Evolutionary conservation across 2,797 vertebrate genomes (phyloP), one percentile per base, ranked within the genome.

Genomic region (Enteromius anoplus): DNA sequence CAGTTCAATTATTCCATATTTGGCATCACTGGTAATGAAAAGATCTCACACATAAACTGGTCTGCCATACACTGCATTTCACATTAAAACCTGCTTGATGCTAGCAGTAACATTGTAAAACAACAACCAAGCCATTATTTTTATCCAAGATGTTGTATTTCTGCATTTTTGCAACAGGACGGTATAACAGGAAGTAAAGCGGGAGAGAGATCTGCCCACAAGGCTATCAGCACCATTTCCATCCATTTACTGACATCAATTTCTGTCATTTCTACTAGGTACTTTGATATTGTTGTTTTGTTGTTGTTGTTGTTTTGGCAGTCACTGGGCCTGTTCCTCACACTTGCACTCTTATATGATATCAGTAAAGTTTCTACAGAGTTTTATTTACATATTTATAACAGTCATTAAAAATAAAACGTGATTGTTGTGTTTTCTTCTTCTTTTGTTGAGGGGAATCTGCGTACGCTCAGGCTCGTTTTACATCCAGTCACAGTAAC

Each of bases 401-500:
- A 23, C 53, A 4, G 21, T n/a, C n/a, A 9, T 58, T 58, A 10
- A 4, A 55, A 55, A 55, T 55, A n/a, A 55, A 10, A 7, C 7
- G 21, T 4, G 3, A 21, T 64, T 29, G 17, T 29, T 55, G 19
- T 3, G 9, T 40, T 71, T 60, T 85, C 14, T 42, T 45, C 9
- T 32, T 10, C n/a, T 42, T 37, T 69, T 71, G 65, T 19, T 29
- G 53, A 65, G 65, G 51, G 58, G 21, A 15, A 23, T 79, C 26
- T 29, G 9, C 6, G 37, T 40, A 8, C 29, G 14, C 37, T 7
- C 64, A 5, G 21, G 26, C 62, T 85, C 40, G 45, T 85, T 86
- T 86, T 86, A 85, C 86, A 29, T 32, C 55, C 55, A 58, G 21
- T 55, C 21, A 11, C 21, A 55, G 23, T 6, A 29, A 29, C 12